These are phyloP conservation scores for Drosophila siamana DNA, from an alignment of 2,888 invertebrate species.

Conservation along the genomic window DNA sequence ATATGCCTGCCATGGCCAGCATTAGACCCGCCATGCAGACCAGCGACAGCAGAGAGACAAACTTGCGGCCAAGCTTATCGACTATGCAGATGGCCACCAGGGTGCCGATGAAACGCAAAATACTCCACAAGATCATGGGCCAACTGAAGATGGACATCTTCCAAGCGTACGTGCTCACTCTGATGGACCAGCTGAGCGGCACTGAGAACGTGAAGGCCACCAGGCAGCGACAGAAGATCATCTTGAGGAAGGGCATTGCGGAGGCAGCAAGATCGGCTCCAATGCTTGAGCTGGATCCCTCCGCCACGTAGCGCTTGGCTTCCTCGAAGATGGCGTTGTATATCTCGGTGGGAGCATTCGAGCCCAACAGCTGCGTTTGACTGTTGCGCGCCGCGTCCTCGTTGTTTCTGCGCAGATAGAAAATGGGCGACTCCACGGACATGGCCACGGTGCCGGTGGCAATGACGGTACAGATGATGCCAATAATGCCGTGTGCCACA, in stretches of 20 bases:
- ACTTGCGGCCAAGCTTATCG: constrained; percentile 72
- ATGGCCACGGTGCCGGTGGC: constrained; percentile 48
- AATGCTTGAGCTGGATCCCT: constrained; percentile 52
- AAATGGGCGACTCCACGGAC: constrained; percentile 77
- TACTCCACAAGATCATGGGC: constrained; percentile 61
- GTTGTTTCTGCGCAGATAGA: constrained; percentile 63
- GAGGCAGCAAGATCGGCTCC: constrained; percentile 44
- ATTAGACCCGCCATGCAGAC: constrained; percentile 69
- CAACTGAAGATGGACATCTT: constrained; percentile 41
- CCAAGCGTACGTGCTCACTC: constrained; percentile 43
- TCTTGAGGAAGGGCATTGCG: constrained; percentile 68
- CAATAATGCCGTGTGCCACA: constrained; percentile 75
- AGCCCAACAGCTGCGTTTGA: constrained; percentile 55
- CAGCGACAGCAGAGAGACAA: constrained; percentile 62
- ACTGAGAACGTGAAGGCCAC: constrained; percentile 79
- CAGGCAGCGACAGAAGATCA: constrained; percentile 70
- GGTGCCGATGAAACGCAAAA: constrained; percentile 71
- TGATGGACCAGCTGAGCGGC: constrained; percentile 63
- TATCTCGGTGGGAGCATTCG: constrained; percentile 35
- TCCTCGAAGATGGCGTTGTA: constrained; percentile 62
- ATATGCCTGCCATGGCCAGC: constrained; percentile 65
- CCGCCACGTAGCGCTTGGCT: constrained; percentile 65
- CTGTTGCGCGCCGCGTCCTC: constrained; percentile 67
- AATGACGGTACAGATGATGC: constrained; percentile 58
- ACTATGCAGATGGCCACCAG: constrained; percentile 53